These are phyloP conservation scores for Saccostrea glomerata DNA, from an alignment of 1,140 invertebrate species.

Conservation along the genomic window DNA sequence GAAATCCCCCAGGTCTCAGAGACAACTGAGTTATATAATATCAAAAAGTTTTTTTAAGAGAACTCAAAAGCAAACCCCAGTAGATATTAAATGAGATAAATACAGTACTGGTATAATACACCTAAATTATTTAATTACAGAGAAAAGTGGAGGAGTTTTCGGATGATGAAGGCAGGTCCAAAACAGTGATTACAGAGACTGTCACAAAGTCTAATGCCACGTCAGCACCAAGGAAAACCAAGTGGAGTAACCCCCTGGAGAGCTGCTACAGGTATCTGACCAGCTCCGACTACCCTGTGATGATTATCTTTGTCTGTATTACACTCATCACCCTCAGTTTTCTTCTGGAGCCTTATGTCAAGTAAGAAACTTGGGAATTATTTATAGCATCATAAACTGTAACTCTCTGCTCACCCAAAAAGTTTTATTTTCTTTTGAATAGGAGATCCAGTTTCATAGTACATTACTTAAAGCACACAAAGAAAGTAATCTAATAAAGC, in stretches of 20 bases:
- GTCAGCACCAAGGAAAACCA: conserved; percentile 4
- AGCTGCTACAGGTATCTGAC: conserved; percentile 41
- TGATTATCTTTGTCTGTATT: conserved; percentile 61
- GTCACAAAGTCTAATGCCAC: neutral
- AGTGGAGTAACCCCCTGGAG: neutral
- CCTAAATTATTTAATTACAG: conserved; percentile 22
- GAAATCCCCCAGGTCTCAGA: no score
- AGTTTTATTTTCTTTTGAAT: no score
- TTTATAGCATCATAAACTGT: neutral
- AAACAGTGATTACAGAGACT: conserved; percentile 19
- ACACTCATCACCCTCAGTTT: conserved; percentile 61
- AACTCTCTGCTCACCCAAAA: neutral
- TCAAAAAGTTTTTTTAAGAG: no score
- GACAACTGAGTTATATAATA: no score
- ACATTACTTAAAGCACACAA: neutral
- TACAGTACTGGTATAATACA: no score
- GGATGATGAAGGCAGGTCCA: conserved; percentile 24
- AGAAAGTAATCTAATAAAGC: neutral
- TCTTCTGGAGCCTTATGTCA: conserved; percentile 59
- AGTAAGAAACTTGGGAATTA: conserved; percentile 45
- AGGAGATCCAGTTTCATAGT: no score
- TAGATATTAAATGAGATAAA: no score
- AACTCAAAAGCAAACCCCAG: no score
- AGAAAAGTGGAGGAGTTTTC: conserved; percentile 25
- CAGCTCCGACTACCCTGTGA: conserved; percentile 58